Evolutionary conservation across 2,797 vertebrate species (phyloP).

Genomic region (Rallus crepitans): DNA sequence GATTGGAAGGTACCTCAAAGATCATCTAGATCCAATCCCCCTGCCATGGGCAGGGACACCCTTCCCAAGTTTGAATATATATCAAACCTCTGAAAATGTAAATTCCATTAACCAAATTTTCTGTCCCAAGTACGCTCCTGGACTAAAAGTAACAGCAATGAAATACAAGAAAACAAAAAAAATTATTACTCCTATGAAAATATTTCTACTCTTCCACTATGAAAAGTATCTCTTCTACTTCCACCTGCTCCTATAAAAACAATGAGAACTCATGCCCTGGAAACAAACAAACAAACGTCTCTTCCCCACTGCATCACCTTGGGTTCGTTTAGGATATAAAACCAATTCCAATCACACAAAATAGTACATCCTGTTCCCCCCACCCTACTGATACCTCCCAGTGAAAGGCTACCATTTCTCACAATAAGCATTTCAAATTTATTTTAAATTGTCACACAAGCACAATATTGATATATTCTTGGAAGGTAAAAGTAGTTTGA

Average conservation of each 20-base stretch:
- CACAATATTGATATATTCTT: background rate
- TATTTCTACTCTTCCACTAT: background rate
- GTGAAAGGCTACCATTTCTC: background rate
- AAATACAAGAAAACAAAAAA: background rate
- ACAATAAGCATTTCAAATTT: background rate
- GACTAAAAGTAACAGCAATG: background rate
- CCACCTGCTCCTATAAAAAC: background rate
- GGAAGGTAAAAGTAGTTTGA: background rate
- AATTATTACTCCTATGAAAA: background rate
- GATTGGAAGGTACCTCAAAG: no score
- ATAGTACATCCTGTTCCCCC: rapidly evolving
- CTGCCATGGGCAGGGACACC: no score
- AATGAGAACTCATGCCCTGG: background rate
- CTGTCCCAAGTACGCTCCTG: background rate
- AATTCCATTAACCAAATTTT: background rate
- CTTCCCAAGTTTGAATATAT: background rate
- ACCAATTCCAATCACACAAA: background rate
- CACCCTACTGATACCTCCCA: background rate
- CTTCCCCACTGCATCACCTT: background rate
- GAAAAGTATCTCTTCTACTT: background rate
- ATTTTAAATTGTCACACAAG: background rate
- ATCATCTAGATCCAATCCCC: no score
- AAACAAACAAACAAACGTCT: background rate
- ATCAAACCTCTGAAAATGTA: background rate
- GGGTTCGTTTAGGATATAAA: background rate